Base-by-base conservation (phyloP, 2,797 vertebrate genomes). In the Orestias chungarensis region DNA sequence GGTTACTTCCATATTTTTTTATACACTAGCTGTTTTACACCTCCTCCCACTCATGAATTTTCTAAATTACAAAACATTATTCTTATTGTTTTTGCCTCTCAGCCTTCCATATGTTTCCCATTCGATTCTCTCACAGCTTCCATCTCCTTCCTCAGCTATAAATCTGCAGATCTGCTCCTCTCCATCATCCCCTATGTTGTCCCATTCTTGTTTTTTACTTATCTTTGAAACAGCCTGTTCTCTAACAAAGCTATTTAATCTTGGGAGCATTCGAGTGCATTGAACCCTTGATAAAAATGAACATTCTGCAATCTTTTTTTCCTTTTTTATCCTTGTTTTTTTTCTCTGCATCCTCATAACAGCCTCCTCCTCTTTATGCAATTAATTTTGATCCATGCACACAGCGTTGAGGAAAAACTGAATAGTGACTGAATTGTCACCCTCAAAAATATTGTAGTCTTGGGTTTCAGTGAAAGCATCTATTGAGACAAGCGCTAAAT, bases 281-380 rank as follows among this genome's bases (percentile, higher is more conserved):
- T 83, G 65, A 78, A 73, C 47, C 70, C 20, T 74, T 59, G 80
- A 82, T 81, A 71, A 86, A 50, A 86, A 81, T 62, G 15, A 86
- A 81, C 29, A 47, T 69, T 62, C 31, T 47, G 49, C 68, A 68
- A 68, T 20, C 18, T 81, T 78, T 78, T 73, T 75, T 64, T 66
- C 20, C 18, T 81, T 78, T 78, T 73, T 75, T 64, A 77, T 76
- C 70, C 57, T 12, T 31, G 44, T 78, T 86, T 82, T 77, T n/a
- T 75, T 54, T 68, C 44, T 31, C 10, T 4, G 44, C n/a, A 27
- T 52, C 69, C 49, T 78, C 49, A 54, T 8, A 46, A 50, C 59
- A 6, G 47, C 62, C 78, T 65, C 44, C 61, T 73, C 64, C 31
- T 35, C 31, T 49, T 77, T 66, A 7, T 82, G 66, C 50, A 54